Conservation (phyloP, 2,888 invertebrate species). For the Nebria salina region DNA sequence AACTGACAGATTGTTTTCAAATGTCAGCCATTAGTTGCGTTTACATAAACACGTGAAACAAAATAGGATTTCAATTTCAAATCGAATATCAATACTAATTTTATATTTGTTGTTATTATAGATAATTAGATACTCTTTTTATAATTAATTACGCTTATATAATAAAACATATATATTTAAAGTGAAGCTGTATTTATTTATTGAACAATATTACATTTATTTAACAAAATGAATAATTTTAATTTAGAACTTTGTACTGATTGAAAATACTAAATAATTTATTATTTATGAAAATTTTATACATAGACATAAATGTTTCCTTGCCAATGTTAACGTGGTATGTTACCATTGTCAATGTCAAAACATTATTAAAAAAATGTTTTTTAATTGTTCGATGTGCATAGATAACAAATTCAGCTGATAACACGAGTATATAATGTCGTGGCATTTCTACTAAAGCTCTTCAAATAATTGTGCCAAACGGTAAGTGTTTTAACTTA, state of each 20-base stretch:
- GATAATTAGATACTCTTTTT: too few species aligned
- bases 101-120: too few species aligned
- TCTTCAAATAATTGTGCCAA: conserved; percentile 33
- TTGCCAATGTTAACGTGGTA: conserved; percentile 28
- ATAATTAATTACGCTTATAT: background rate
- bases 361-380: conserved; percentile 31
- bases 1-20: conserved; percentile 38
- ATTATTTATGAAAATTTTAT: background rate
- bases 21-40: conserved; percentile 31
- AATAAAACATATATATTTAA: background rate
- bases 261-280: background rate
- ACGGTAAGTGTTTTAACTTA: conserved; percentile 18
- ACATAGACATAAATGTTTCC: too few species aligned
- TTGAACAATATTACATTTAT: too few species aligned
- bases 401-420: conserved; percentile 36
- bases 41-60: conserved; percentile 16
- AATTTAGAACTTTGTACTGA: background rate
- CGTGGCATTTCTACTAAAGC: conserved; percentile 26
- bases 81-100: too few species aligned
- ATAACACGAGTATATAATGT: conserved; percentile 42
- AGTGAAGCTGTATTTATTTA: too few species aligned
- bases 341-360: conserved; percentile 36
- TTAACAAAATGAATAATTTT: too few species aligned
- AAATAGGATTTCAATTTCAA: background rate
- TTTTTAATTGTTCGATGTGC: conserved; percentile 32